Percentiles rank a stretch among this genome's conserved stretches.
Conservation (phyloP, 2,888 invertebrate species). For the Tenthredo notha region DNA sequence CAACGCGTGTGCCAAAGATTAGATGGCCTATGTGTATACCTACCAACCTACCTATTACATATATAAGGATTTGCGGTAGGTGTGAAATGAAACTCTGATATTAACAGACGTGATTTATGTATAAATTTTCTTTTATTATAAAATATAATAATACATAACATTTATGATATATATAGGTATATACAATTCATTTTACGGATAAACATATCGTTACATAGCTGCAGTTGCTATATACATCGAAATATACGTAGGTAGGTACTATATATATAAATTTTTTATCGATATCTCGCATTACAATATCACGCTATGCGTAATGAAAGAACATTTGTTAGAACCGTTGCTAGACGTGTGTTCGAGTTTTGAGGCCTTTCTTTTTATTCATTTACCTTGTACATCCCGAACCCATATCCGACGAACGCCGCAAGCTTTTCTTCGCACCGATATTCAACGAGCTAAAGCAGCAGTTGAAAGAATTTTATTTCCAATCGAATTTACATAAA, state of each 20-base stretch:
- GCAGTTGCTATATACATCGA: constrained; percentile 40
- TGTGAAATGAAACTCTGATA: background rate
- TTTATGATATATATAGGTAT: constrained; percentile 62
- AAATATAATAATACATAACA: constrained; percentile 72
- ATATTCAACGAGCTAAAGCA: constrained; percentile 17
- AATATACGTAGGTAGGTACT: constrained; percentile 36
- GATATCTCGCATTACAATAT: constrained; percentile 34
- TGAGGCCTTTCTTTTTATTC: background rate
- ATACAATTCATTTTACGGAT: constrained; percentile 48
- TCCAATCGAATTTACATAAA: constrained; percentile 32
- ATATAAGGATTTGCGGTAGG: background rate
- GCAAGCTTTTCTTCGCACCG: background rate
- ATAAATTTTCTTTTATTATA: constrained; percentile 68
- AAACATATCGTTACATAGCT: constrained; percentile 49
- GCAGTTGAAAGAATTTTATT: constrained; percentile 2
- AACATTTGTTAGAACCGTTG: constrained; percentile 27
- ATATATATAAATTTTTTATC: constrained; percentile 16
- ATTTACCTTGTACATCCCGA: constrained; percentile 31
- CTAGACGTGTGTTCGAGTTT: background rate
- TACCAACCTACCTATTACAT: background rate
- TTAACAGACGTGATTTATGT: constrained; percentile 18
- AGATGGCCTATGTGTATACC: background rate
- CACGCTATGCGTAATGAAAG: constrained; percentile 36
- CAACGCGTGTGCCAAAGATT: background rate
- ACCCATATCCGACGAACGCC: background rate